A percentile compares a stretch with the other conserved stretches of the same genome.
Evolutionary conservation across 2,113 vertebrate species (phyloP).

Genomic region (Trochalopteron elliotii): DNA sequence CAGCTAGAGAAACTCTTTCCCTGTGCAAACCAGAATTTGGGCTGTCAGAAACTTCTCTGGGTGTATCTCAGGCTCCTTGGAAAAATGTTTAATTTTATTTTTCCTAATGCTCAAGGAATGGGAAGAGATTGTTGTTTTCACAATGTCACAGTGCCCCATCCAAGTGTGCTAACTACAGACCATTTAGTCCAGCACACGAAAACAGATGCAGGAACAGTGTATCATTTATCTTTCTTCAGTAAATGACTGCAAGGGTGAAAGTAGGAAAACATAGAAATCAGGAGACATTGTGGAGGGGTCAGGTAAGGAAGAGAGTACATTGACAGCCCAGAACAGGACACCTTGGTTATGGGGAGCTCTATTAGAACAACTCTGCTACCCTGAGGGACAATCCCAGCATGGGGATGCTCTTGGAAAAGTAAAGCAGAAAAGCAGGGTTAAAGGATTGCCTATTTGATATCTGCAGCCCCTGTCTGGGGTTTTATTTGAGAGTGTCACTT

Average conservation of each 20-base stretch:
- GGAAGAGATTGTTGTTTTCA: neutral
- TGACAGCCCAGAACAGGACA: neutral
- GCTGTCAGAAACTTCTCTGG: neutral
- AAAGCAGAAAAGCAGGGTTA: neutral
- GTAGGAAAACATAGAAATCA: neutral
- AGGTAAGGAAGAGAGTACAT: neutral
- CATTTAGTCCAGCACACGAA: neutral
- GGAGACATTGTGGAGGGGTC: neutral
- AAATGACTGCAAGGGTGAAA: neutral
- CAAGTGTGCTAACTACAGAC: neutral
- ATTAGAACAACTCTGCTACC: neutral
- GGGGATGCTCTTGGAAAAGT: neutral
- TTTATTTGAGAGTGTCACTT: neutral
- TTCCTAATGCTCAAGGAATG: neutral
- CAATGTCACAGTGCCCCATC: neutral
- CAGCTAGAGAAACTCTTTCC: neutral
- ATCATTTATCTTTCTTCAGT: neutral
- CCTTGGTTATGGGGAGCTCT: fast-evolving
- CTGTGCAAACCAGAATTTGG: neutral
- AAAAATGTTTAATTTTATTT: neutral
- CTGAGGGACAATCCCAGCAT: neutral
- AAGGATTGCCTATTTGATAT: neutral
- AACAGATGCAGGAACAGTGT: neutral
- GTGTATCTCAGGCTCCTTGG: neutral
- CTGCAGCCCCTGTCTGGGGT: neutral